Conservation (phyloP, 2,888 invertebrate genomes). For the Diloba caeruleocephala region DNA sequence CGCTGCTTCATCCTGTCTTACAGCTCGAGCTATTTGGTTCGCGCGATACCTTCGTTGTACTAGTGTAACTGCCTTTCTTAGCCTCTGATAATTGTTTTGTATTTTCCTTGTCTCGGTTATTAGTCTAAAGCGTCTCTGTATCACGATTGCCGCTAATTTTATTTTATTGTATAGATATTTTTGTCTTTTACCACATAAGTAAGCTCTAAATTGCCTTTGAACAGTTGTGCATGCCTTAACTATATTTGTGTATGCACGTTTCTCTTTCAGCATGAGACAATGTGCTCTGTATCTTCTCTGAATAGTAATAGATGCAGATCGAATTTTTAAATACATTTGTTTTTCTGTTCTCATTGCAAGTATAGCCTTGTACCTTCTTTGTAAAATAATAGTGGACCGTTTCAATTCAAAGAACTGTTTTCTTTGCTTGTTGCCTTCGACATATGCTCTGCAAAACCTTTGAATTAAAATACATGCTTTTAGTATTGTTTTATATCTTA, state of each 20-base stretch:
- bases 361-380: slow-evolving; percentile 72
- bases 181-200: slow-evolving; percentile 62
- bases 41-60: slow-evolving; percentile 77
- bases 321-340: slow-evolving; percentile 60
- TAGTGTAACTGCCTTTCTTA: slow-evolving; percentile 62
- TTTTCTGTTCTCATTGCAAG: slow-evolving; percentile 67
- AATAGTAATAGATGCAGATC: slow-evolving; percentile 56
- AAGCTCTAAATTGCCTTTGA: slow-evolving; percentile 76
- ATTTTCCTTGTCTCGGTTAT: slow-evolving; percentile 58
- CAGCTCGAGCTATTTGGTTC: slow-evolving; percentile 57
- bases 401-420: slow-evolving; percentile 68
- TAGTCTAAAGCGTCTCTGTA: slow-evolving; percentile 79
- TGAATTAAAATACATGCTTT: slow-evolving; percentile 79
- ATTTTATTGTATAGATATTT: slow-evolving; percentile 63
- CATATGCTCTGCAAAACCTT: slow-evolving; percentile 70
- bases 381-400: slow-evolving; percentile 62
- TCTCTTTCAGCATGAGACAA: slow-evolving; percentile 69
- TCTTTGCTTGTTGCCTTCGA: slow-evolving; percentile 63
- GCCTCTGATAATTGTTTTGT: slow-evolving; percentile 62
- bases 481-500: slow-evolving; percentile 70
- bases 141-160: slow-evolving; percentile 67
- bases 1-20: slow-evolving; percentile 62
- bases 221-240: slow-evolving; percentile 74
- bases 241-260: slow-evolving; percentile 68
- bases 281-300: slow-evolving; percentile 79